Evolutionary conservation across 2,888 invertebrate species (phyloP).

Genomic region (Epiblema foenella): DNA sequence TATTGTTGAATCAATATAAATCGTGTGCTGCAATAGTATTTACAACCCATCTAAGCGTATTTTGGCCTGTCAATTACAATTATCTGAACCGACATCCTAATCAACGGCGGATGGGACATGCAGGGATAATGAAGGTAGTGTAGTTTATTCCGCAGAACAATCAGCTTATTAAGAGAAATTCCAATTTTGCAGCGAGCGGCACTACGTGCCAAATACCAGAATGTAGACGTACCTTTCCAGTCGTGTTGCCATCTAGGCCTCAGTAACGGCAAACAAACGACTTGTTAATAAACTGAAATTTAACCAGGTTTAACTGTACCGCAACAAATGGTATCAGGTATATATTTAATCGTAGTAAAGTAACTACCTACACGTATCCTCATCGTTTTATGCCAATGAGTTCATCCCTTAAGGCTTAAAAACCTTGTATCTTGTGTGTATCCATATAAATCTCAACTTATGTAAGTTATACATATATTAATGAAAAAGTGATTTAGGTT

Average conservation of each 20-base stretch:
- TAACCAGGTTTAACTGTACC: slow-evolving; percentile 37
- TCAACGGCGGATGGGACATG: slow-evolving; percentile 33
- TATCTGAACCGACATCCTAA: slow-evolving; percentile 14
- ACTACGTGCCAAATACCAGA: slow-evolving; percentile 64
- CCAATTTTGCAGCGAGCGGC: slow-evolving; percentile 57
- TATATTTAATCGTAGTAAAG: neutral
- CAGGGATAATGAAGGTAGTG: slow-evolving; percentile 40
- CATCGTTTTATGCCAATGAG: too few species aligned
- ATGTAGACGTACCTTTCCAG: slow-evolving; percentile 68
- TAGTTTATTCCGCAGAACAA: slow-evolving; percentile 54
- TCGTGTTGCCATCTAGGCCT: slow-evolving; percentile 71
- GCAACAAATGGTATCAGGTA: neutral
- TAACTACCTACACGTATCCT: neutral
- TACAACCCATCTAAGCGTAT: neutral
- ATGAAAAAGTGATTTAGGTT: too few species aligned
- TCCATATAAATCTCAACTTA: too few species aligned
- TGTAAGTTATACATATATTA: too few species aligned
- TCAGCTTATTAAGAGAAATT: slow-evolving; percentile 62
- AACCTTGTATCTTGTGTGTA: too few species aligned
- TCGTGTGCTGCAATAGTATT: neutral
- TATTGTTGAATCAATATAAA: neutral
- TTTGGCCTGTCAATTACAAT: slow-evolving; percentile 8
- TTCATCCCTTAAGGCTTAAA: too few species aligned
- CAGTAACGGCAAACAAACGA: slow-evolving; percentile 62
- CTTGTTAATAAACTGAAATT: slow-evolving; percentile 56